Evolutionary conservation across 2,888 invertebrate species (phyloP).

Genomic region (Apodemia mormo): DNA sequence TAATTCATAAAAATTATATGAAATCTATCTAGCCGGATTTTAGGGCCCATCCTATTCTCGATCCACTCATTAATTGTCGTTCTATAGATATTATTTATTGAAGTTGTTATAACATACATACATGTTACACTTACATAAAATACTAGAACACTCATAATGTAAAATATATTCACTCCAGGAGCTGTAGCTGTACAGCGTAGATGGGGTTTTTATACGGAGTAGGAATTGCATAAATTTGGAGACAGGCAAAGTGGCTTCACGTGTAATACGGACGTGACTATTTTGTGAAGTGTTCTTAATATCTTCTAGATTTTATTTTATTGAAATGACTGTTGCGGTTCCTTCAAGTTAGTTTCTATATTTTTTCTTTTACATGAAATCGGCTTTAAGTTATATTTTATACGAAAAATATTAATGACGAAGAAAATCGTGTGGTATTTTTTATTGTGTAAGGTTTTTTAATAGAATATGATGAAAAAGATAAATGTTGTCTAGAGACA

Average conservation of each 20-base stretch:
- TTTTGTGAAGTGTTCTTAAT: constrained; percentile 49
- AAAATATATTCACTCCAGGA: constrained; percentile 20
- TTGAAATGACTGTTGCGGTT: constrained; percentile 17
- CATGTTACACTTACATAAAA: background rate
- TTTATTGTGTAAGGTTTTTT: too few relatives aligned
- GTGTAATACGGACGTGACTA: constrained; percentile 64
- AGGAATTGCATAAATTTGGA: constrained; percentile 66
- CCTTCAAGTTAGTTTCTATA: background rate
- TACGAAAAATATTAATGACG: too few relatives aligned
- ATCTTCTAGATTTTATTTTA: constrained; percentile 25
- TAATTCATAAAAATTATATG: too few relatives aligned
- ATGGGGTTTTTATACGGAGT: constrained; percentile 21
- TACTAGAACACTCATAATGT: constrained; percentile 9
- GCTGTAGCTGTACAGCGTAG: constrained; percentile 24
- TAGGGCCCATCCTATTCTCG: too few relatives aligned
- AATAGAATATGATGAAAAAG: too few relatives aligned
- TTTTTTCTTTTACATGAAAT: background rate
- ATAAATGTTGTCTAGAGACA: too few relatives aligned
- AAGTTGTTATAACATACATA: too few relatives aligned
- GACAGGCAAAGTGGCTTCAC: constrained; percentile 67
- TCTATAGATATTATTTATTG: too few relatives aligned
- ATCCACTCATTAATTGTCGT: too few relatives aligned
- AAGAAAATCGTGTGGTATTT: too few relatives aligned
- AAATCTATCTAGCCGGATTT: too few relatives aligned
- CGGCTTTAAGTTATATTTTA: too few relatives aligned